Evolutionary conservation across 2,113 vertebrate species (phyloP), one percentile per base, ranked within the genome.

Genomic region (Brachyhypopomus occidentalis): DNA sequence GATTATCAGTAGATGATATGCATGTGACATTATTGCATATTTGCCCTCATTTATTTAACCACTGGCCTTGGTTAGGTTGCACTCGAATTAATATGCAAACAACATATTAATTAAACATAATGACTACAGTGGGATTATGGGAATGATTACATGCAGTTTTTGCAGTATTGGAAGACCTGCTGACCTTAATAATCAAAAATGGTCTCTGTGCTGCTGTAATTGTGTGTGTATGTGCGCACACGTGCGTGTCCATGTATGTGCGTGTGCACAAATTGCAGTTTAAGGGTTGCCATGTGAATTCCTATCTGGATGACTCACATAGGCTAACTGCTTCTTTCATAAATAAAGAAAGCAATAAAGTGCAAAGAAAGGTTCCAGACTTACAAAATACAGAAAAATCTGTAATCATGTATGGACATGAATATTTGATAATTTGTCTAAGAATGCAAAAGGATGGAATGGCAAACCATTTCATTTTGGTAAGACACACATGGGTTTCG

Each of bases 341-440:
- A 89, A 94, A 94, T 93, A 93, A 92, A 89, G 89, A 86, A 93
- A 90, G 91, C 74, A 85, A 84, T 91, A 90, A 92, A 94, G 93
- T 93, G 93, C 91, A 92, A 86, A 93, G 91, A 90, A 92, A 92
- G 93, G 92, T 94, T 92, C 78, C 76, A 71, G 75, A 87, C 88
- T 88, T 41, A 83, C 89, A 88, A 88, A 84, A 84, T 45, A 83
- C 81, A 76, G 64, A 48, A 76, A 80, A 74, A 70, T 36, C 64
- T 22, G 83, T 84, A 90, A 88, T 85, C 87, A 88, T 90, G 89
- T 86, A 88, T 84, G 81, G 72, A 84, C 81, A 93, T 93, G 78
- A 93, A 94, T 93, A 91, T 94, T 94, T 93, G 77, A 94, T 80
- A 73, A 27, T 92, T 87, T 86, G 88, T 89, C 87, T 87, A 89